Base-by-base conservation (phyloP, 2,888 invertebrate species). In the Drosophila histrio region DNA sequence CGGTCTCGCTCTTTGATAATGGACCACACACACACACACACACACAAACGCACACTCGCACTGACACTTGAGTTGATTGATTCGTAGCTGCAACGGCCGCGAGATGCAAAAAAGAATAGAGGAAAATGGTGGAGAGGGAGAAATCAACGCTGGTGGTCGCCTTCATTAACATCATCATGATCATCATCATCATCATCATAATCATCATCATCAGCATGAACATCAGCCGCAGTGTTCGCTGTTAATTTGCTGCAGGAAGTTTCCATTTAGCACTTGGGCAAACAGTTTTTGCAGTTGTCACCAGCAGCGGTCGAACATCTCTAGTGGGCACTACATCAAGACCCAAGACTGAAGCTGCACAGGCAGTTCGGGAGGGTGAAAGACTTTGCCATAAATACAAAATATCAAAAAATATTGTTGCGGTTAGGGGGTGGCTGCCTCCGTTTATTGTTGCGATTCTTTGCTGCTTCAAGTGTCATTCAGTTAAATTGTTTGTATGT, bases 401-500 rank as follows among this genome's bases (percentile, higher is more conserved):
- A 87, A 84, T 84, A 85, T 84, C 86, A 73, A 73, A 65, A 84
- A 49, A 59, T 72, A 69, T 76, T 71, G 46, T 41, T 83, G 60
- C 32, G 58, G 68, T 59, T 64, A 44, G 72, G 47, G 79, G 85
- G 72, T 66, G 62, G 59, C 60, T 71, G 69, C 38, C 52, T 39
- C 13, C 39, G 26, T 21, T 28, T 30, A 77, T 83, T 86, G 83
- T 83, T 81, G 75, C 65, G 56, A 62, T 44, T 64, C 67, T 56
- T 47, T 54, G 74, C 61, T 71, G 72, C 66, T 68, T 85, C 64
- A 71, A 86, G 85, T 86, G 87, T 56, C 85, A 88, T 86, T 81
- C 80, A 88, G 73, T 79, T 86, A 86, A 86, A 86, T 88, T 86
- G 85, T 86, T 88, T 86, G 85, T 88, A 73, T 84, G 87, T 89